Conservation (phyloP, 2,113 vertebrate species). For the human (Homo sapiens) region DNA sequence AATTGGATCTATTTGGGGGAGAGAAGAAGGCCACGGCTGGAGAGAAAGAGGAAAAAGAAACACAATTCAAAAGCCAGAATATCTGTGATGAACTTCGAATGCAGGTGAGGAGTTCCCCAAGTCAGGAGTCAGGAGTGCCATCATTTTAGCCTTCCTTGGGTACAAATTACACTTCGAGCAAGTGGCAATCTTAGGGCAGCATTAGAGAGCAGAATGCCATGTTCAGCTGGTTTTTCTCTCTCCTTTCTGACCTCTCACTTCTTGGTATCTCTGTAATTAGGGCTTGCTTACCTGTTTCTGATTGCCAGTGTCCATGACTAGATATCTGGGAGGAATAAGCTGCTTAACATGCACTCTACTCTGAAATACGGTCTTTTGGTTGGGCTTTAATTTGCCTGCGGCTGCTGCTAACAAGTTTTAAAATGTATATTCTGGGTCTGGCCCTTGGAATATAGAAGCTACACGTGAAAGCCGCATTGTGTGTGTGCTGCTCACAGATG, state of each 20-base stretch:
- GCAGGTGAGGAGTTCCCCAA: neutral
- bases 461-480: neutral
- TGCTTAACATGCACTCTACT: neutral
- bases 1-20: neutral
- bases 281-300: neutral
- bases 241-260: neutral
- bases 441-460: neutral
- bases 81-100: neutral
- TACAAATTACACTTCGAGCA: neutral
- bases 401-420: neutral
- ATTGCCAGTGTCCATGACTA: slow-evolving; percentile 18
- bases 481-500: neutral
- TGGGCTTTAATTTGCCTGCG: slow-evolving; percentile 50
- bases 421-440: neutral
- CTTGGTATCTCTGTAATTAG: slow-evolving; percentile 49
- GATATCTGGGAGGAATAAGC: neutral
- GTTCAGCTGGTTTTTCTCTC: neutral
- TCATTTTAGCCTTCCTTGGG: neutral
- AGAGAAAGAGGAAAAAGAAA: neutral
- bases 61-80: neutral
- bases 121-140: neutral
- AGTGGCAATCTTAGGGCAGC: neutral
- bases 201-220: neutral
- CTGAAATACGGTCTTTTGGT: neutral
- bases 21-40: rapidly evolving